Evolutionary conservation across 2,888 invertebrate species (phyloP), one percentile per base, ranked within the genome.

Genomic region (Noctua comes): DNA sequence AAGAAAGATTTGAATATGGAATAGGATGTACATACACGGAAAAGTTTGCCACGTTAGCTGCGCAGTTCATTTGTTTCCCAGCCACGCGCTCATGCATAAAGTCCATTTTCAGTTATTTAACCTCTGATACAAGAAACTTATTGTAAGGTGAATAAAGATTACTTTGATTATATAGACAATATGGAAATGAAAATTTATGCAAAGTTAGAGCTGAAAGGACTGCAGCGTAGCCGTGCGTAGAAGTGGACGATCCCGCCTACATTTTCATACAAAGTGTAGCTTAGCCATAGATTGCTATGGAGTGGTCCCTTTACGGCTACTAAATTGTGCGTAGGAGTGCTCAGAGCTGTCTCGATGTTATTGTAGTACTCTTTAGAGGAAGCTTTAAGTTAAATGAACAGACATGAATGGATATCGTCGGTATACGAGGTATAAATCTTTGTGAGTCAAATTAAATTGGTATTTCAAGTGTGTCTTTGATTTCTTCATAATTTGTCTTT

Each of bases 251-350:
- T 13, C 13, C 54, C 57, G 10, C 4, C 57, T 54, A 10, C n/a
- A n/a, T 27, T 57, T 57, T 57, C 5, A 11, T 46, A 46, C 24
- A 54, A 0, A 16, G 7, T 18, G 1, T 13, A 40, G 40, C 65
- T 40, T 13, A 13, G 8, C 16, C 43, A n/a, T 18, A 27, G 43
- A 46, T 8, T 43, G 8, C n/a, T n/a, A 18, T 66, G n/a, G 66
- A 43, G 18, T 43, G 1, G 0, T 27, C 10, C n/a, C 66, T 76
- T 75, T 59, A 76, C 31, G 43, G 59, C 51, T 51, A 64, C 68
- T 76, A 54, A 86, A 83, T 59, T 84, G 36, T 68, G 86, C 86
- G 84, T 85, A 77, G 84, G 84, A 86, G 84, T 86, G 31, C 57
- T 68, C 59, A 36, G 71, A 77, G 51, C 83, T 76, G 84, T 79